Evolutionary conservation across 2,113 vertebrate species (phyloP).

Genomic region (Neolamprologus variostigma): DNA sequence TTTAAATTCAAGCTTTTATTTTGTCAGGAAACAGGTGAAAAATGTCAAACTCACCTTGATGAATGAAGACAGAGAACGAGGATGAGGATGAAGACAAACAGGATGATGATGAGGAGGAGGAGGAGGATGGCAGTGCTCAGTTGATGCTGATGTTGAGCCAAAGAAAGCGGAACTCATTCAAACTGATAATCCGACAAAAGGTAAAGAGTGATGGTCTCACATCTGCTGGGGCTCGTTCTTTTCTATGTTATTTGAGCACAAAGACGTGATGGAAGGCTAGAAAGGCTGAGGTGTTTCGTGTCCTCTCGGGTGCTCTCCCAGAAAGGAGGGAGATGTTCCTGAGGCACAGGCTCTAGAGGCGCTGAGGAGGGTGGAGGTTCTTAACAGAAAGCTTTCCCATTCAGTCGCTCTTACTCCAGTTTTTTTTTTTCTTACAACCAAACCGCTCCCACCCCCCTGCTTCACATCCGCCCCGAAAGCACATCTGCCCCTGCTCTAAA

Average conservation of each 20-base stretch:
- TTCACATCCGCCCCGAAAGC: not conserved
- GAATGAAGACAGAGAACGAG: not conserved
- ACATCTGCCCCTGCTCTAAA: not conserved
- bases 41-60: constrained; percentile 15
- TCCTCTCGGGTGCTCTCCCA: constrained; percentile 14
- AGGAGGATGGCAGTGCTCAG: not conserved
- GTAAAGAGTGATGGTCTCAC: not conserved
- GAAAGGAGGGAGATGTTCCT: constrained; percentile 32
- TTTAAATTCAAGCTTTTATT: not conserved
- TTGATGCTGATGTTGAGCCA: not conserved
- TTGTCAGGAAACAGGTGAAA: not conserved
- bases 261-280: not conserved
- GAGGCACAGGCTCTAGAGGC: not conserved
- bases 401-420: not conserved
- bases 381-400: constrained; percentile 15
- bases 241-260: not conserved
- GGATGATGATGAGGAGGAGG: accelerated
- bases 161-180: not conserved
- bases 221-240: not conserved
- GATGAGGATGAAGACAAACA: not conserved
- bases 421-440: not conserved
- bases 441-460: not conserved
- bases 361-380: not conserved
- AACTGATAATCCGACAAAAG: not conserved
- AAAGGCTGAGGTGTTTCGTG: constrained; percentile 3